A percentile compares a stretch with the other conserved stretches of the same genome.
Conservation (phyloP, 2,113 vertebrate genomes). For the Mustelus asterias region DNA sequence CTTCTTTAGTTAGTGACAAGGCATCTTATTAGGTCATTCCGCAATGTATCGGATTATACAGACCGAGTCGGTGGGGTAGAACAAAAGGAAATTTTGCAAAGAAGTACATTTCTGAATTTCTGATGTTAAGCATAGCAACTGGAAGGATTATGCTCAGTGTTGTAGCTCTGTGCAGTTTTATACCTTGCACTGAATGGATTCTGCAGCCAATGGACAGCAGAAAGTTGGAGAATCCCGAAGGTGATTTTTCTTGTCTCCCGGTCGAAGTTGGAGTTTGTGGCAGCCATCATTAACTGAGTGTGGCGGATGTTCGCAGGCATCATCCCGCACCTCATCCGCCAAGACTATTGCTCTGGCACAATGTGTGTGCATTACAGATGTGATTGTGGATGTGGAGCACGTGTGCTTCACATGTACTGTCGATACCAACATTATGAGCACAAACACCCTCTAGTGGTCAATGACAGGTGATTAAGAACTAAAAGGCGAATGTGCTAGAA, state of each 20-base stretch:
- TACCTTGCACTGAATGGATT: background rate
- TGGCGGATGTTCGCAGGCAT: background rate
- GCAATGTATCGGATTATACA: background rate
- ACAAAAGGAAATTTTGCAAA: background rate
- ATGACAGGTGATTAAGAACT: background rate
- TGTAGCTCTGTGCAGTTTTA: background rate
- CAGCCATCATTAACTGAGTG: background rate
- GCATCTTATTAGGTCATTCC: background rate
- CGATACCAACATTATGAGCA: background rate
- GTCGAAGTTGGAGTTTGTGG: background rate
- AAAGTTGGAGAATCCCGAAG: background rate
- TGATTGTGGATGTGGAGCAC: background rate
- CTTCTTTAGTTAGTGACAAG: background rate
- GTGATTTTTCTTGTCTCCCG: background rate
- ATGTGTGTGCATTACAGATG: background rate
- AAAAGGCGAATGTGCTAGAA: background rate
- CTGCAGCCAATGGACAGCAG: background rate
- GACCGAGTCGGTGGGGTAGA: background rate
- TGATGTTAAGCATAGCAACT: background rate
- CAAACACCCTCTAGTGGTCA: conserved; percentile 26
- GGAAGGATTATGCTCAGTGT: background rate
- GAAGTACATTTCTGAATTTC: background rate
- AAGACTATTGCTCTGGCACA: too few relatives aligned
- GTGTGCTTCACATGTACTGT: background rate
- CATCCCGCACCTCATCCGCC: background rate